These are phyloP conservation scores for Diadophis punctatus DNA, from an alignment of 2,113 vertebrate genomes.

Conservation along the genomic window DNA sequence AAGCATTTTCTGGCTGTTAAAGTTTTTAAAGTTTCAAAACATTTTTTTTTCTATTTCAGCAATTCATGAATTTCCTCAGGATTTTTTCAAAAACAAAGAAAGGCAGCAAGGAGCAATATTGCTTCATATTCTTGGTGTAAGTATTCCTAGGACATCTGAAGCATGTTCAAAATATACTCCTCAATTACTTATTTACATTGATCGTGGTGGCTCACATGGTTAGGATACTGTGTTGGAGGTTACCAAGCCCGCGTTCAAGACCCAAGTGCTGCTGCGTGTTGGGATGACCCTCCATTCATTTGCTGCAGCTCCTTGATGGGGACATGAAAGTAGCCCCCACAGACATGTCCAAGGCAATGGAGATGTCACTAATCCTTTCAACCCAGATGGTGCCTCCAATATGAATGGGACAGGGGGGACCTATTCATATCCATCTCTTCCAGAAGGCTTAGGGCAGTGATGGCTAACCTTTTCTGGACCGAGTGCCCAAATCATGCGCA, in stretches of 20 bases:
- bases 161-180: background rate
- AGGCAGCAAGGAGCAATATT: slow-evolving; percentile 83
- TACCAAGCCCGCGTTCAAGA: background rate
- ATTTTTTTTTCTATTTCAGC: slow-evolving; percentile 72
- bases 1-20: slow-evolving; percentile 4
- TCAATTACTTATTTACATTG: background rate
- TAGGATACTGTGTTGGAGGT: background rate
- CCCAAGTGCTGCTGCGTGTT: background rate
- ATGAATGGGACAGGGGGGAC: background rate
- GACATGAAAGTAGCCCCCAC: background rate
- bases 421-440: background rate
- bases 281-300: background rate
- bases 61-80: slow-evolving; percentile 90
- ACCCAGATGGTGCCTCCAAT: background rate
- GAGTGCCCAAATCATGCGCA: no score
- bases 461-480: no score
- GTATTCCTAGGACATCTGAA: slow-evolving; percentile 36
- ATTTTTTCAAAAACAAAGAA: slow-evolving; percentile 86
- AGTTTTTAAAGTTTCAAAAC: background rate
- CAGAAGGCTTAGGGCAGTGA: background rate
- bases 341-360: background rate
- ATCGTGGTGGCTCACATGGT: background rate
- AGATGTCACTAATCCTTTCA: background rate
- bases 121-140: slow-evolving; percentile 90
- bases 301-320: background rate